These are phyloP conservation scores for Cataglyphis rosenhaueri DNA, from an alignment of 2,888 invertebrate genomes.

Conservation along the genomic window DNA sequence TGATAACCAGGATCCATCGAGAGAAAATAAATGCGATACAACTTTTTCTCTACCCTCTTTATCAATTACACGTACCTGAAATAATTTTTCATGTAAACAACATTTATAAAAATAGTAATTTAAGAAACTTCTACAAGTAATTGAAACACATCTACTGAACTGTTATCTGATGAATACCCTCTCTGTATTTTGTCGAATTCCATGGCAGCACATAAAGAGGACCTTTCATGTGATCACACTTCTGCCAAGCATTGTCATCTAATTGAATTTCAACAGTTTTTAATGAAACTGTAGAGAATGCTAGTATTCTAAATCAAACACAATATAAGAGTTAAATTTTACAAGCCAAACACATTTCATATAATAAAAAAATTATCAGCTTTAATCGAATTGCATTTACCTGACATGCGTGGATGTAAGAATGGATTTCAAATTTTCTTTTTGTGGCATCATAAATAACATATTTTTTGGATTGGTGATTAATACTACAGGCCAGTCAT, in stretches of 20 bases:
- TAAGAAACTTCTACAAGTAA: slow-evolving; percentile 30
- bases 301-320: slow-evolving; percentile 88
- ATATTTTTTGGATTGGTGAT: slow-evolving; percentile 97
- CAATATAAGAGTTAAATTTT: slow-evolving; percentile 19
- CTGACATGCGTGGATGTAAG: slow-evolving; percentile 91
- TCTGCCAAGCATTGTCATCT: slow-evolving; percentile 88
- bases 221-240: slow-evolving; percentile 88
- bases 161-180: slow-evolving; percentile 90
- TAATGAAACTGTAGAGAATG: slow-evolving; percentile 91
- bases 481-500: slow-evolving; percentile 93
- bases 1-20: slow-evolving; percentile 90
- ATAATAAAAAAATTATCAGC: neutral
- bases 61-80: slow-evolving; percentile 88
- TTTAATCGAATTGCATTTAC: slow-evolving; percentile 82
- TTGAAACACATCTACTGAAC: slow-evolving; percentile 79
- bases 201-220: slow-evolving; percentile 91
- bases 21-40: slow-evolving; percentile 91
- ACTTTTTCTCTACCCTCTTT: slow-evolving; percentile 87
- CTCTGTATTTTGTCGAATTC: slow-evolving; percentile 89
- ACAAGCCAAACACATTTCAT: neutral
- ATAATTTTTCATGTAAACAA: slow-evolving; percentile 18
- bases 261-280: slow-evolving; percentile 89
- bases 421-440: slow-evolving; percentile 90
- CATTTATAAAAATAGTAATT: neutral
- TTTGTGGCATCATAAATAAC: slow-evolving; percentile 89